phyloP scores from a whole-genome alignment of 2,797 vertebrate genomes.

The Tragopan temminckii region DNA sequence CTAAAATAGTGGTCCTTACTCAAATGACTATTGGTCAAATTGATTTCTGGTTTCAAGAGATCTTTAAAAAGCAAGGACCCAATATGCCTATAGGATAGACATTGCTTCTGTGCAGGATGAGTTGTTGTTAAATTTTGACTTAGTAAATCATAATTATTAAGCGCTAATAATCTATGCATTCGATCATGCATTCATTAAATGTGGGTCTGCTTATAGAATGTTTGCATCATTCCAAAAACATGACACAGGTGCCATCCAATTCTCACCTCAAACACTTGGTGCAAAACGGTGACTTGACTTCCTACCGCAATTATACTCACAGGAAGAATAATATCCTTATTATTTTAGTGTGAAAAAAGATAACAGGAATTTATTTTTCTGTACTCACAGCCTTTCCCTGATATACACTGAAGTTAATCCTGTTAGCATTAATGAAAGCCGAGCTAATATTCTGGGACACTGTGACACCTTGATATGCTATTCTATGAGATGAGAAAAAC shows the following conservation, averaged over 20 bases:
- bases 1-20: neutral
- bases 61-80: neutral
- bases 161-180: neutral
- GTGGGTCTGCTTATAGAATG: rapidly evolving
- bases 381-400: neutral
- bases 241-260: neutral
- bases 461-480: neutral
- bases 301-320: neutral
- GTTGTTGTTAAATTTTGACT: neutral
- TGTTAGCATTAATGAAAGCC: neutral
- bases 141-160: neutral
- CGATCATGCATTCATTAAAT: neutral
- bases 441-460: neutral
- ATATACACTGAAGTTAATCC: neutral
- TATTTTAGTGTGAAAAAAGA: neutral
- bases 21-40: neutral
- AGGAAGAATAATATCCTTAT: neutral
- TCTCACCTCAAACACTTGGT: neutral
- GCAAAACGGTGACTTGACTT: neutral
- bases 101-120: neutral
- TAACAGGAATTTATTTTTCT: neutral
- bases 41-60: neutral
- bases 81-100: neutral
- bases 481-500: neutral
- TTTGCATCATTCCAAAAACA: neutral